Percentiles rank a stretch among this genome's conserved stretches.
phyloP scores from a whole-genome alignment of 2,113 vertebrate species.

The Cheilinus undulatus region DNA sequence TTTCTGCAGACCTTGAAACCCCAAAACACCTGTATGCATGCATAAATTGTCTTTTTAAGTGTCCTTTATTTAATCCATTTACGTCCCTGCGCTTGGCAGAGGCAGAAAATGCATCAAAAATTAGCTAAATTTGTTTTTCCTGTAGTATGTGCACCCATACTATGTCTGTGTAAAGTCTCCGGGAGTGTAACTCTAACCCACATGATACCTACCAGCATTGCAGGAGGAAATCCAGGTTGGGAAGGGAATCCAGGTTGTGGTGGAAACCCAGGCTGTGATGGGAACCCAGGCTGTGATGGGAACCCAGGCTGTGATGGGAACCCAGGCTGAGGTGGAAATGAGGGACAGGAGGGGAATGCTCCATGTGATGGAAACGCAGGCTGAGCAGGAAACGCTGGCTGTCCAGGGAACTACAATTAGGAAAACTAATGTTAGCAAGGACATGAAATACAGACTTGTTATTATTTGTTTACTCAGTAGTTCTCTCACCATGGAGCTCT shows the following conservation, averaged over 20 bases:
- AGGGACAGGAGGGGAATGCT: constrained; percentile 13
- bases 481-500: constrained; percentile 64
- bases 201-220: constrained; percentile 58
- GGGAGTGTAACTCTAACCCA: background rate
- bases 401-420: constrained; percentile 2
- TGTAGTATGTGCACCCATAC: background rate
- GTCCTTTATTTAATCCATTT: too few species aligned
- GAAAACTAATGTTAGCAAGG: background rate
- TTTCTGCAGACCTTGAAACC: too few species aligned
- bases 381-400: constrained; percentile 26
- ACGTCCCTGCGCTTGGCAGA: too few species aligned
- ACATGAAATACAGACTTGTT: background rate
- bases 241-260: constrained; percentile 9
- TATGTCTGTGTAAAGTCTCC: background rate
- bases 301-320: constrained; percentile 24
- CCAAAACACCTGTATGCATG: too few species aligned
- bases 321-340: constrained; percentile 40
- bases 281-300: background rate
- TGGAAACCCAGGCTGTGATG: background rate
- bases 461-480: background rate
- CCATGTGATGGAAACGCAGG: constrained; percentile 1
- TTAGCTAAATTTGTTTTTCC: too few species aligned
- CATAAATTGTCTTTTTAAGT: too few species aligned
- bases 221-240: background rate
- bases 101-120: too few species aligned